Evolutionary conservation across 2,888 invertebrate species (phyloP).

Genomic region (Aphidius colemani): DNA sequence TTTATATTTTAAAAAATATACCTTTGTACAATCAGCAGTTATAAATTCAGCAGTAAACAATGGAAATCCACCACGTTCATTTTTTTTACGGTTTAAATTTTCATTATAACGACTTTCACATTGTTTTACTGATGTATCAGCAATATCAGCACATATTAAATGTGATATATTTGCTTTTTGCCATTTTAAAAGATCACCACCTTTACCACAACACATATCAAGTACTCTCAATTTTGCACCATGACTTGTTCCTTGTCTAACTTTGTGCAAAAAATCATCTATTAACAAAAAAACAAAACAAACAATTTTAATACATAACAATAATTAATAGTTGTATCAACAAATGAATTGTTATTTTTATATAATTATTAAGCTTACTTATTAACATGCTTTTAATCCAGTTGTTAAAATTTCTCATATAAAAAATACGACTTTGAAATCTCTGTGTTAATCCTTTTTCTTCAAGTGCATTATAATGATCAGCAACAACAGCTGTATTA

Average conservation of each 20-base stretch:
- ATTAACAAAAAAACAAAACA: conserved; percentile 25
- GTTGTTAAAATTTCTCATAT: conserved; percentile 96
- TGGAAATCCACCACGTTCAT: conserved; percentile 43
- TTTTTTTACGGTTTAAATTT: conserved; percentile 62
- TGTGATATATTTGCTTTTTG: conserved; percentile 79
- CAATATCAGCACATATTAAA: conserved; percentile 91
- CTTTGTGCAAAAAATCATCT: conserved; percentile 68
- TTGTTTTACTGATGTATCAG: conserved; percentile 88
- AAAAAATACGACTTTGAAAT: conserved; percentile 87
- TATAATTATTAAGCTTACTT: conserved; percentile 63
- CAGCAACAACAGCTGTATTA: conserved; percentile 75
- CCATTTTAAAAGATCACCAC: conserved; percentile 98
- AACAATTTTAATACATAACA: background rate
- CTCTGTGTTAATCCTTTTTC: conserved; percentile 82
- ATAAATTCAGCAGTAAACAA: conserved; percentile 88
- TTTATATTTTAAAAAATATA: conserved; percentile 40
- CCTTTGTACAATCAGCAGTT: conserved; percentile 89
- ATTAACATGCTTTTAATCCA: conserved; percentile 98
- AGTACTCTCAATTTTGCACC: conserved; percentile 76
- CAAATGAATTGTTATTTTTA: conserved; percentile 17
- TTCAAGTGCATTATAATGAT: conserved; percentile 90
- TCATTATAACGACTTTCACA: conserved; percentile 84
- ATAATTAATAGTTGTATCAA: conserved; percentile 15
- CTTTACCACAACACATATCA: conserved; percentile 98
- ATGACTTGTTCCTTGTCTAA: conserved; percentile 68